These are phyloP conservation scores for Dryocosmus kuriphilus DNA, from an alignment of 2,888 invertebrate genomes.

Conservation along the genomic window DNA sequence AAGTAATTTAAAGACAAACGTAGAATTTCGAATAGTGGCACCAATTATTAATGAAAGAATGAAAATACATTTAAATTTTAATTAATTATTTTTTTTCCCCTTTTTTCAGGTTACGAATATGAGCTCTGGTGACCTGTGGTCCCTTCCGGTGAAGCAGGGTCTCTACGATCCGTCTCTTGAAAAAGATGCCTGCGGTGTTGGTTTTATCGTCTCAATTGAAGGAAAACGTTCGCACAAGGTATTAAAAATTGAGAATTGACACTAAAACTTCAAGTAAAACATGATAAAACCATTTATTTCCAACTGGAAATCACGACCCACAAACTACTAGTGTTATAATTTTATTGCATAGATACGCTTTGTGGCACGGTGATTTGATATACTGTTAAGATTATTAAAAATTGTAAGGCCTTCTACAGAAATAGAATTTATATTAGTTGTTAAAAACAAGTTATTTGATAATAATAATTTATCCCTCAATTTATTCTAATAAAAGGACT, in stretches of 20 bases:
- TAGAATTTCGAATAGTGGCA: neutral
- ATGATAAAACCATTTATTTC: neutral
- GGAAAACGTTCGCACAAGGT: slow-evolving; percentile 95
- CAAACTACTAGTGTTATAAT: neutral
- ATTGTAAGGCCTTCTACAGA: too few species aligned
- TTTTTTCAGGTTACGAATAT: slow-evolving; percentile 73
- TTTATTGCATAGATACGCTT: neutral
- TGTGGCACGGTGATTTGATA: too few species aligned
- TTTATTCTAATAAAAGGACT: too few species aligned
- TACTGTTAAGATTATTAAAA: too few species aligned
- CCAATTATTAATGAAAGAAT: neutral
- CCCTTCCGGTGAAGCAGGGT: slow-evolving; percentile 91
- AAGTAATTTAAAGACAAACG: neutral
- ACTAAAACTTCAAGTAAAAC: neutral
- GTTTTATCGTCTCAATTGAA: slow-evolving; percentile 99
- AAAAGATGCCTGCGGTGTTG: slow-evolving; percentile 99
- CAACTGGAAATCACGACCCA: neutral
- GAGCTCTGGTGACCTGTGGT: slow-evolving; percentile 85
- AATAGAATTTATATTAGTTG: too few species aligned
- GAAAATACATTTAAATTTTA: slow-evolving; percentile 18
- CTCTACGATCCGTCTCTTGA: slow-evolving; percentile 98
- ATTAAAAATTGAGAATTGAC: slow-evolving; percentile 43
- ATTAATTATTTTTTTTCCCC: slow-evolving; percentile 50
- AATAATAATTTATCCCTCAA: too few species aligned
- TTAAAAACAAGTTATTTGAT: too few species aligned